Evolutionary conservation across 2,113 vertebrate genomes (phyloP), one percentile per base, ranked within the genome.

Genomic region (Festucalex cinctus): DNA sequence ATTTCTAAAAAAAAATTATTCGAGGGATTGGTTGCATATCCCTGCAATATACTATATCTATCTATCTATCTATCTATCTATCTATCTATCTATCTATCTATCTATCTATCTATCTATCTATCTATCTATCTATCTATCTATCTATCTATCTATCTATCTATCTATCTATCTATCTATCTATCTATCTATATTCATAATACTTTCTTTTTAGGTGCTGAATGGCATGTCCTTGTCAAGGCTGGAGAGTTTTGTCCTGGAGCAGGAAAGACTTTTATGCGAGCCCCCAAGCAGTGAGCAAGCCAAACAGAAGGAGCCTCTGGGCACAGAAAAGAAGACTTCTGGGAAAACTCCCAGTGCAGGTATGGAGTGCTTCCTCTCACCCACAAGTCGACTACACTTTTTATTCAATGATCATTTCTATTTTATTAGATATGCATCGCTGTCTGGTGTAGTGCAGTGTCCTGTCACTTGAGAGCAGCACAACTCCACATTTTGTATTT

Each of bases 231-330:
- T 93, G 68, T 87, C 91, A 37, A 90, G 86, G 35, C 92, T 98
- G 86, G 94, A 95, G 58, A 93, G 86, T 35, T 96, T 97, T 73
- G 87, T 97, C 78, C 81, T 86, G 82, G 94, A 95, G 74, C 95
- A 96, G 86, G 93, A 94, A 63, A 91, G 84, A 70, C 85, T 91
- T 75, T 53, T 91, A 35, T 80, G 77, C 36, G 68, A 12, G 26
- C 57, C 41, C 10, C 63, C 70, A 36, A 77, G 48, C 17, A 84
- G 54, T 44, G 69, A 80, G 36, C 17, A 36, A 14, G 20, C 49
- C 54, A 70, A 35, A 71, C 67, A 49, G 56, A 73, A 61, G 39
- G 71, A 66, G 49, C 48, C n/a, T 20, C 14, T 62, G 0, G 60
- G 41, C 39, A 81, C 65, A 65, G 75, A 83, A 61, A 83, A 65